Base-by-base conservation (phyloP, 2,113 vertebrate species). In the Rhadina sibilatrix region DNA sequence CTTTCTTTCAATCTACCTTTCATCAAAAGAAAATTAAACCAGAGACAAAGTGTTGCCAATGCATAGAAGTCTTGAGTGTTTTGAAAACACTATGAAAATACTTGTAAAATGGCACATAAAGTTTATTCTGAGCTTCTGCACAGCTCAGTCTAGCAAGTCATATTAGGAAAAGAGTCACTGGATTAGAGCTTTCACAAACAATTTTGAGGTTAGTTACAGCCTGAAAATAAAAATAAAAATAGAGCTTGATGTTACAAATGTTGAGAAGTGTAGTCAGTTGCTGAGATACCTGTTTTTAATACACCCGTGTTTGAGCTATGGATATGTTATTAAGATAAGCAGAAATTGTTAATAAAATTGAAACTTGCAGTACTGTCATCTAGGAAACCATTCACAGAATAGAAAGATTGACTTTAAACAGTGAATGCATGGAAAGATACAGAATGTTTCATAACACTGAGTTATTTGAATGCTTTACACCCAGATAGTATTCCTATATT, bases 321-420 rank as follows among this genome's bases (percentile, higher is more conserved):
- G 42, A 91, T 76, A 70, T n/a, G 20, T 95, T 96, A 95, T 93
- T 83, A 79, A 91, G 69, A 96, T 88, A 74, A 97, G 88, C 8
- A 95, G 60, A 78, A 47, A 86, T 38, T 96, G 83, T 95, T 93
- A 98, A 96, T 95, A 90, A 93, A 95, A 97, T 81, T 87, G 79
- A 94, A 97, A 90, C 61, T 94, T 95, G 66, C n/a, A 76, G 52
- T 78, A 71, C 28, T 15, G 7, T 95, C 90, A 94, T 92, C 78
- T 95, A 80, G 87, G 82, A 79, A 97, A 83, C 31, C 44, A 90
- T 85, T 95, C 69, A 81, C 75, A 63, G 70, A 92, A 90, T 57
- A 82, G 38, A 96, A 95, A 94, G 78, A 66, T 81, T 91, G 46
- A 79, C 83, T 94, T 97, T 79, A 95, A 94, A 89, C 54, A 66